A percentile compares a stretch with the other conserved stretches of the same genome.
Evolutionary conservation across 2,888 invertebrate species (phyloP).

Genomic region (Heteromurus nitidus): DNA sequence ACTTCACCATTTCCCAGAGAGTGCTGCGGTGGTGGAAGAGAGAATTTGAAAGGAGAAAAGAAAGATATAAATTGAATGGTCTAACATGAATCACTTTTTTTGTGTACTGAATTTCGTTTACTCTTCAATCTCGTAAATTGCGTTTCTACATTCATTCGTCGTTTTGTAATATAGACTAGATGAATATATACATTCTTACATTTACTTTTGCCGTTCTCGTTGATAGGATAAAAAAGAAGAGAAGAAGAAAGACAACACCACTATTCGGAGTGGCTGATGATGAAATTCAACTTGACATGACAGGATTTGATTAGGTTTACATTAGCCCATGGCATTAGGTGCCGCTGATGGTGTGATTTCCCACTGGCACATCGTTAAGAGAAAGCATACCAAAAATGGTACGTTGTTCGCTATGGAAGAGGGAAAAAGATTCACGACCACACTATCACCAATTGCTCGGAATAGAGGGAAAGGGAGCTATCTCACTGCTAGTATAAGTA

Average conservation of each 20-base stretch:
- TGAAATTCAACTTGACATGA: constrained; percentile 64
- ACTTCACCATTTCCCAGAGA: constrained; percentile 28
- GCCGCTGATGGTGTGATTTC: constrained; percentile 62
- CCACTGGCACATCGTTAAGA: constrained; percentile 61
- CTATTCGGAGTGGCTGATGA: constrained; percentile 49
- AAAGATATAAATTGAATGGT: constrained; percentile 10
- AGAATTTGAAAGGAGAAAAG: no score
- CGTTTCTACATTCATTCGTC: constrained; percentile 45
- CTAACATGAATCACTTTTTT: constrained; percentile 34
- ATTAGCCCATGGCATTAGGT: constrained; percentile 64
- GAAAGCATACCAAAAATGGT: constrained; percentile 44
- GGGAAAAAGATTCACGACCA: constrained; percentile 36
- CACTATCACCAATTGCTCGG: constrained; percentile 40
- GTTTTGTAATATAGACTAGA: constrained; percentile 20
- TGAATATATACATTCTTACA: background rate
- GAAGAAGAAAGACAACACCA: constrained; percentile 22
- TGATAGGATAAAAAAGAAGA: background rate
- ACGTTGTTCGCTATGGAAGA: background rate
- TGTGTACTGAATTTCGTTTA: constrained; percentile 42
- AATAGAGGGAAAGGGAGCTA: constrained; percentile 18
- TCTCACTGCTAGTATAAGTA: background rate
- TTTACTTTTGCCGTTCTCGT: no score
- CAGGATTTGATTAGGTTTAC: constrained; percentile 65
- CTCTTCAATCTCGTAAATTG: constrained; percentile 56
- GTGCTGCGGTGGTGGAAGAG: background rate